A percentile compares a stretch with the other conserved stretches of the same genome.
Conservation (phyloP, 2,113 vertebrate species). For the Camelus bactrianus region DNA sequence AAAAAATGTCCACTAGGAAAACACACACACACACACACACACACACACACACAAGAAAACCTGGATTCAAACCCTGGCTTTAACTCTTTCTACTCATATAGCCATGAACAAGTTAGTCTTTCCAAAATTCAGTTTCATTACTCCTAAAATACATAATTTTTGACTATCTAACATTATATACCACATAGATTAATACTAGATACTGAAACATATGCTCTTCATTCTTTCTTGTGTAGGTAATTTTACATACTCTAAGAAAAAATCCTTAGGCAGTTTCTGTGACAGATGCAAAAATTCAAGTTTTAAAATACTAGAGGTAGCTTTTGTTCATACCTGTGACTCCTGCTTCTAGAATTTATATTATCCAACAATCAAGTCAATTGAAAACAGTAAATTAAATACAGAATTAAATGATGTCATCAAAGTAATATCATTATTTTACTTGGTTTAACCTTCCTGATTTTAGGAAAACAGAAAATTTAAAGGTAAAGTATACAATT, state of each 20-base stretch:
- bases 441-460: neutral
- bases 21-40: neutral
- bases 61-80: neutral
- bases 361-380: neutral
- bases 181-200: neutral
- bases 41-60: neutral
- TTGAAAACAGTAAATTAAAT: neutral
- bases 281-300: neutral
- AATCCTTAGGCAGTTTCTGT: neutral
- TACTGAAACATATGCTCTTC: neutral
- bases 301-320: constrained; percentile 7
- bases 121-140: constrained; percentile 13
- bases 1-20: neutral
- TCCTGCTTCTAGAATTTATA: neutral
- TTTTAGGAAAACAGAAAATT: constrained; percentile 12
- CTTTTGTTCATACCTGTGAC: neutral
- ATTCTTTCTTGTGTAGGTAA: neutral
- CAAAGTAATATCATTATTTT: neutral
- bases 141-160: neutral
- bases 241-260: neutral
- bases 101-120: neutral
- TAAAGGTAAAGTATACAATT: neutral
- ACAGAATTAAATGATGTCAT: neutral
- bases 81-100: neutral
- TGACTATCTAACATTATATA: neutral